Evolutionary conservation across 1,140 invertebrate genomes (phyloP), one percentile per base, ranked within the genome.

Genomic region (Atta texana): DNA sequence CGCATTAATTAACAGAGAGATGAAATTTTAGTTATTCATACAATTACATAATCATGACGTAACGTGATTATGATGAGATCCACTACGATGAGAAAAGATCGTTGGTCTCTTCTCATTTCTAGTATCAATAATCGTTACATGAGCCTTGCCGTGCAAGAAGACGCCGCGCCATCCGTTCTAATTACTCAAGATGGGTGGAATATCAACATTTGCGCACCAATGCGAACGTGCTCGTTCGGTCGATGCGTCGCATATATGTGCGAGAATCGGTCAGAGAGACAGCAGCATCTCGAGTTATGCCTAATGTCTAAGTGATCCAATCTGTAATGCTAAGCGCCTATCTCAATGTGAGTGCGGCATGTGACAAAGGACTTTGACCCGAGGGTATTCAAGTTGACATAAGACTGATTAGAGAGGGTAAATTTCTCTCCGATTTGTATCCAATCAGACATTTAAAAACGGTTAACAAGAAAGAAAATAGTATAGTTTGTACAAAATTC

Each of bases 171-270:
- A 81, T 90, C 86, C 81, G 89, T 90, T 91, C 75, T 86, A 90
- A 91, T 91, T 91, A 91, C 72, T 90, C 86, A 88, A 90, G 82
- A 89, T 71, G 31, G 34, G 24, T 44, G 51, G 86, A 88, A 72
- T 61, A 87, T 88, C 81, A 77, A 81, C 77, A 84, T 88, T 76
- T 81, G 71, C 28, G 21, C 31, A 53, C 53, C 51, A 53, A 69
- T 74, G 89, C 51, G 51, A 77, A 59, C 31, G 77, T n/a, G 28
- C 34, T 51, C 39, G 24, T 34, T 61, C 18, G 53, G 85, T 90
- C 61, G 88, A 88, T 88, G 64, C 71, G 18, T 57, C 12, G 21
- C 57, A 75, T 85, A 85, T 44, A 51, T 75, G 71, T 87, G 2
- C 34, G 24, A 10, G 61, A 2, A 72, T 74, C 55, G 81, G 76